Base-by-base conservation (phyloP, 2,888 invertebrate species). In the Leptopilina drosophilae region DNA sequence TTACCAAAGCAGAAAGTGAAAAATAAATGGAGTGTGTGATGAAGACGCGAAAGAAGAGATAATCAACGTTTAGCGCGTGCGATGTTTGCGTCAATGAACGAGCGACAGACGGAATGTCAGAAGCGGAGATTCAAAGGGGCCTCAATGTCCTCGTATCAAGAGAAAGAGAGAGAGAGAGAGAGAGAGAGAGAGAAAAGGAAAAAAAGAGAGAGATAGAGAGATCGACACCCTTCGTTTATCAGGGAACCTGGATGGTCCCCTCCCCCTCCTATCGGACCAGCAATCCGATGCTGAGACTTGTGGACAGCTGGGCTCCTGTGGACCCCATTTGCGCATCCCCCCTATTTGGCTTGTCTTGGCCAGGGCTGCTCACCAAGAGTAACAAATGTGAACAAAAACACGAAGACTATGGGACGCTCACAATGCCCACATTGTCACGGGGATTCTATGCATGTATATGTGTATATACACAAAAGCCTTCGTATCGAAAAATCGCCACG, bases 361-460 rank as follows among this genome's bases (percentile, higher is more conserved):
- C 78, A 78, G 83, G 79, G 64, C 65, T 66, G 77, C 80, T 80
- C 85, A 80, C 84, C 49, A 84, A 80, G 77, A 78, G 82, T 79
- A 83, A 77, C 78, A 79, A 79, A 49, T 64, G 77, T 77, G 84
- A 82, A 88, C 87, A 88, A 87, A 88, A 87, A 84, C 84, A 84
- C 84, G 83, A 78, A 90, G 88, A 90, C 89, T 87, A 86, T 87
- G 83, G 85, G 82, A 80, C 82, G 80, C 78, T 83, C 81, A 89
- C 90, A 90, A 90, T 90, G 86, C 83, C 82, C 82, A 86, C 89
- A 88, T 89, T 90, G 89, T 89, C 85, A 88, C 87, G 85, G 83
- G 85, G 42, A 42, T 8, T 42, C 7, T 49, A 49, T 46, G 2
- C 7, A 46, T 46, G 7, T 46, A 46, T 49, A 9, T 49, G 12